Conservation (phyloP, 2,888 invertebrate species). For the Mylabris sibirica region DNA sequence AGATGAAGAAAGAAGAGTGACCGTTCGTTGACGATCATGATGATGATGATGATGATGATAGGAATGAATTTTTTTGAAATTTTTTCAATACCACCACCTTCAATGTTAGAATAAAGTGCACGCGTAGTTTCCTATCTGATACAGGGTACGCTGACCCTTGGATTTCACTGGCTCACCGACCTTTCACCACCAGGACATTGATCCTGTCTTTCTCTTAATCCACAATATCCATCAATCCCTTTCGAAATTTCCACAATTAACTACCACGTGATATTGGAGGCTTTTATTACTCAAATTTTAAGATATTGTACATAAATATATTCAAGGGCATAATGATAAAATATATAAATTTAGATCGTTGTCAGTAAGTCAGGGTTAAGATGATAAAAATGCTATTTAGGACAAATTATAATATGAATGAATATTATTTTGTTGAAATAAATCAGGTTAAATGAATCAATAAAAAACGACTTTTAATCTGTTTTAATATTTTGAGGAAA, state of each 20-base stretch:
- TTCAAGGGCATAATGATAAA: conserved; percentile 23
- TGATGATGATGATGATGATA: conserved; percentile 1
- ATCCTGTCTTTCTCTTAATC: conserved; percentile 28
- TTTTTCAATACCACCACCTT: conserved; percentile 5
- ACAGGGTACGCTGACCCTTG: conserved; percentile 49
- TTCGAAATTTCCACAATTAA: background rate
- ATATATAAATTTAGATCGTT: conserved; percentile 27
- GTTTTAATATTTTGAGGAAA: no score
- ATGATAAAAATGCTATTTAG: conserved; percentile 33
- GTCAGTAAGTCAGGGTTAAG: conserved; percentile 36
- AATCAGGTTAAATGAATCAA: background rate
- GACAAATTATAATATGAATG: conserved; percentile 16
- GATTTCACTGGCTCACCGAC: conserved; percentile 54
- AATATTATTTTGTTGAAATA: background rate
- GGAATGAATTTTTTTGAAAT: conserved; percentile 5
- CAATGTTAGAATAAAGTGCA: background rate
- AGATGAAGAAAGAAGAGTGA: conserved; percentile 41
- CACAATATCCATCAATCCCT: background rate
- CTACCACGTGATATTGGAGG: no score
- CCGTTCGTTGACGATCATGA: conserved; percentile 35
- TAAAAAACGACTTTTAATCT: no score
- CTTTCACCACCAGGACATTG: conserved; percentile 52
- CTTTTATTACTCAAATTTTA: no score
- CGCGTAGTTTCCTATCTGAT: conserved; percentile 46
- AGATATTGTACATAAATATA: background rate